A percentile compares a stretch with the other conserved stretches of the same genome.
These are phyloP conservation scores for Drosophila malerkotliana DNA, from an alignment of 1,140 invertebrate species.

Conservation along the genomic window DNA sequence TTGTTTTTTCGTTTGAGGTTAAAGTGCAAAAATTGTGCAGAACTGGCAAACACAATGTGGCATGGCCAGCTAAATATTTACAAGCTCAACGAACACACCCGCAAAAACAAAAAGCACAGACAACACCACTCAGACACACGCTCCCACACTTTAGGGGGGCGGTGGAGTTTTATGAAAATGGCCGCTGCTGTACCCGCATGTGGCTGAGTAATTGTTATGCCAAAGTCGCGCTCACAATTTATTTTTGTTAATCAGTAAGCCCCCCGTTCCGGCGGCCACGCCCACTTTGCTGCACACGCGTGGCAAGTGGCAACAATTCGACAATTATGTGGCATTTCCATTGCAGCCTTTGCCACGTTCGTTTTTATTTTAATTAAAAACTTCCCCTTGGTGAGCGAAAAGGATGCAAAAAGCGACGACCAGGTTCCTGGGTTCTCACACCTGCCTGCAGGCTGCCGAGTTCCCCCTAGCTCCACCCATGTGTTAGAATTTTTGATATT, in stretches of 20 bases:
- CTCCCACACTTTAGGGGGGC: constrained; percentile 4
- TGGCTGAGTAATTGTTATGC: constrained; percentile 53
- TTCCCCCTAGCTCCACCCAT: constrained; percentile 4
- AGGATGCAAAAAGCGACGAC: constrained; percentile 46
- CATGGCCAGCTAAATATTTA: constrained; percentile 57
- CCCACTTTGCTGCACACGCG: constrained; percentile 13
- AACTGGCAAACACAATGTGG: constrained; percentile 22
- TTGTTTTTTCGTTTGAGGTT: constrained; percentile 59
- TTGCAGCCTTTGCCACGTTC: constrained; percentile 40
- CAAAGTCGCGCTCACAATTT: constrained; percentile 59
- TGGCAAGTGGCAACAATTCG: constrained; percentile 46
- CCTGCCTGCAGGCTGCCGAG: constrained; percentile 20
- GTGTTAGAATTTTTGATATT: constrained; percentile 67
- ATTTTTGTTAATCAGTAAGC: constrained; percentile 71
- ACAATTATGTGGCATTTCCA: constrained; percentile 48
- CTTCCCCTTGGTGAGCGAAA: constrained; percentile 8
- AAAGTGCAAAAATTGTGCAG: constrained; percentile 56
- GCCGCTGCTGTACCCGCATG: constrained; percentile 15
- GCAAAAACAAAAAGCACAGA: constrained; percentile 31
- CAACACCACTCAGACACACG: constrained; percentile 8
- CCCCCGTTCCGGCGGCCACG: constrained; percentile 22
- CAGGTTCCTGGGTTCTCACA: constrained; percentile 38
- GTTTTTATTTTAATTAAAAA: constrained; percentile 67
- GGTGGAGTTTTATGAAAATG: constrained; percentile 57
- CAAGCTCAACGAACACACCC: constrained; percentile 34